Evolutionary conservation across 2,797 vertebrate genomes (phyloP).

Genomic region (Arrhamphus sclerolepis): DNA sequence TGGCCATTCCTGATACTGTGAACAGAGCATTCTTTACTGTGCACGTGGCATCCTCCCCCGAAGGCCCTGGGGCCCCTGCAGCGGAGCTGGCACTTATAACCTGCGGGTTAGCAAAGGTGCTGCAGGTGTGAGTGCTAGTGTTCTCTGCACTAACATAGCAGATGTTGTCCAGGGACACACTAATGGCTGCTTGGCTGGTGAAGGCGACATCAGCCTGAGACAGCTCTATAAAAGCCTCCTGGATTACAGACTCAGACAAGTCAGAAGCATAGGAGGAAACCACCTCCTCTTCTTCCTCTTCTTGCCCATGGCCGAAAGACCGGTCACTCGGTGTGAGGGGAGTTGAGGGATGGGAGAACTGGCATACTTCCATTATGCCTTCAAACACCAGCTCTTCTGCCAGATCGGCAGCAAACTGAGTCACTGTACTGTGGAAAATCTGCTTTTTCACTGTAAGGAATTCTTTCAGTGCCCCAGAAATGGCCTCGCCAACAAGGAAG

Average conservation of each 20-base stretch:
- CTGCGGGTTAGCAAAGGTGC: slow-evolving; percentile 74
- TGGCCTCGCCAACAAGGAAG: slow-evolving; percentile 92
- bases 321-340: slow-evolving; percentile 81
- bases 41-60: slow-evolving; percentile 80
- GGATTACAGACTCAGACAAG: slow-evolving; percentile 96
- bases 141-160: slow-evolving; percentile 87
- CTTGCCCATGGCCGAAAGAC: slow-evolving; percentile 70
- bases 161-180: slow-evolving; percentile 90
- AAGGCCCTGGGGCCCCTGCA: slow-evolving; percentile 51
- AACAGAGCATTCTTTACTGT: slow-evolving; percentile 93
- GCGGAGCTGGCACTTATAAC: slow-evolving; percentile 55
- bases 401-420: slow-evolving; percentile 91
- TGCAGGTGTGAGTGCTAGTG: slow-evolving; percentile 79
- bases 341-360: slow-evolving; percentile 93
- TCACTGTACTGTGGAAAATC: slow-evolving; percentile 91
- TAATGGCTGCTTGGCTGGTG: slow-evolving; percentile 92
- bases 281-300: slow-evolving; percentile 85
- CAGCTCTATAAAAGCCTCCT: slow-evolving; percentile 97
- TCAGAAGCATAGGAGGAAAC: slow-evolving; percentile 94
- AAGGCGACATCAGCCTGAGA: slow-evolving; percentile 94
- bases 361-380: slow-evolving; percentile 98
- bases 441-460: slow-evolving; percentile 92
- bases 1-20: slow-evolving; percentile 92
- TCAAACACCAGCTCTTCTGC: slow-evolving; percentile 98
- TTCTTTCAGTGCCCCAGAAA: slow-evolving; percentile 91